Conservation (phyloP, 2,113 vertebrate genomes). For the Oryzias celebensis region DNA sequence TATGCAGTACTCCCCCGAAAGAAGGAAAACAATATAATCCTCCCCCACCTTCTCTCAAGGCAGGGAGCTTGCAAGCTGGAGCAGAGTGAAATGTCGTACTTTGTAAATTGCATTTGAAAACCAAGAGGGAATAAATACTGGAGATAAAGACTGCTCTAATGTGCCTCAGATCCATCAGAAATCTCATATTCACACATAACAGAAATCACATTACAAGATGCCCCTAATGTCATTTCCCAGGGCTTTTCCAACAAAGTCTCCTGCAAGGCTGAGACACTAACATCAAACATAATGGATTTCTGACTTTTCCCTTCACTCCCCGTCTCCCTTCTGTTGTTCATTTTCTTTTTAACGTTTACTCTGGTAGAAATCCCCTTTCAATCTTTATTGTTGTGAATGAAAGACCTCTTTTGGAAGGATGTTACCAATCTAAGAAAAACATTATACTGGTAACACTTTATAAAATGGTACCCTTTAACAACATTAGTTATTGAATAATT, state of each 20-base stretch:
- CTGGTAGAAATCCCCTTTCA: constrained; percentile 47
- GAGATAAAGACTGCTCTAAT: constrained; percentile 80
- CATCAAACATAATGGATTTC: constrained; percentile 83
- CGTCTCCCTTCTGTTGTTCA: constrained; percentile 50
- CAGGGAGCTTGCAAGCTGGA: constrained; percentile 51
- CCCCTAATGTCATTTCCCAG: constrained; percentile 78
- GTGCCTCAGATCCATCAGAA: constrained; percentile 81
- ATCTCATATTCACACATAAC: constrained; percentile 82
- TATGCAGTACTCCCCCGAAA: constrained; percentile 16
- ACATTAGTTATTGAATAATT: too few relatives aligned
- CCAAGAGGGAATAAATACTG: constrained; percentile 79
- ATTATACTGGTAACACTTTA: constrained; percentile 4
- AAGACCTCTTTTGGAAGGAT: constrained; percentile 41
- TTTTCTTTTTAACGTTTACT: constrained; percentile 17
- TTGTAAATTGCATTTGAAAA: constrained; percentile 79
- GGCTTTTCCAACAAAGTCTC: constrained; percentile 62
- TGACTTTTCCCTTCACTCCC: constrained; percentile 25
- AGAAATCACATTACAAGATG: constrained; percentile 79
- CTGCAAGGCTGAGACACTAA: constrained; percentile 67
- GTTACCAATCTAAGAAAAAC: constrained; percentile 43
- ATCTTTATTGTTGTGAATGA: constrained; percentile 38
- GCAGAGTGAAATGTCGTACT: constrained; percentile 72
- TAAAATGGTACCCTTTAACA: too few relatives aligned
- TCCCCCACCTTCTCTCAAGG: constrained; percentile 47
- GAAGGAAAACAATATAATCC: constrained; percentile 55